phyloP scores from a whole-genome alignment of 2,888 invertebrate species.

The Ectobius pallidus region DNA sequence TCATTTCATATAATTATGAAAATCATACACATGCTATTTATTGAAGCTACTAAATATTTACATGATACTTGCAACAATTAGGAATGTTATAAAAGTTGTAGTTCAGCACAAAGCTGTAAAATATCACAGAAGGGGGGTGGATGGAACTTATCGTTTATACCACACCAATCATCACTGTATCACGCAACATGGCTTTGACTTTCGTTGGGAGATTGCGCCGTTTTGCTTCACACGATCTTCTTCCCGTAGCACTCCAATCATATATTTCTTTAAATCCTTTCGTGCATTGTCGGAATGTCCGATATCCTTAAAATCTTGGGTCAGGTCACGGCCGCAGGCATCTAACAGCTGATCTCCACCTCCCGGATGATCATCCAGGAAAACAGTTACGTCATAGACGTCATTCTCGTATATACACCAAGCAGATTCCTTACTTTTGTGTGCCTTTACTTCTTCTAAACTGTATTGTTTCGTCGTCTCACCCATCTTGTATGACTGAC shows the following conservation, averaged over 20 bases:
- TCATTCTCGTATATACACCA: constrained; percentile 22
- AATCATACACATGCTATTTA: too few relatives aligned
- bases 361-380: constrained; percentile 23
- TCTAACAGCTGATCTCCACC: constrained; percentile 14
- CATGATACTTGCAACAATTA: too few relatives aligned
- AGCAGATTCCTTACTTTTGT: constrained; percentile 16
- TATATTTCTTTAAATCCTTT: not conserved
- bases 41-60: too few relatives aligned
- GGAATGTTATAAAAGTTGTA: too few relatives aligned
- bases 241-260: constrained; percentile 6
- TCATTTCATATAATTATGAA: too few relatives aligned
- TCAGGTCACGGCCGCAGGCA: constrained; percentile 1
- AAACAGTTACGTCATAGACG: constrained; percentile 25
- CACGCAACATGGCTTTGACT: not conserved
- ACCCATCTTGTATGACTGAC: too few relatives aligned
- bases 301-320: constrained; percentile 14
- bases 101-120: too few relatives aligned
- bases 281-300: constrained; percentile 26
- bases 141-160: too few relatives aligned
- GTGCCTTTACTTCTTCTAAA: constrained; percentile 6
- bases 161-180: not conserved
- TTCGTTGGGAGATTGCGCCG: too few relatives aligned
- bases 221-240: not conserved
- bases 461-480: not conserved
- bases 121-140: too few relatives aligned